A percentile compares a stretch with the other conserved stretches of the same genome.
phyloP scores from a whole-genome alignment of 2,113 vertebrate species.

The Tonatia bakeri region DNA sequence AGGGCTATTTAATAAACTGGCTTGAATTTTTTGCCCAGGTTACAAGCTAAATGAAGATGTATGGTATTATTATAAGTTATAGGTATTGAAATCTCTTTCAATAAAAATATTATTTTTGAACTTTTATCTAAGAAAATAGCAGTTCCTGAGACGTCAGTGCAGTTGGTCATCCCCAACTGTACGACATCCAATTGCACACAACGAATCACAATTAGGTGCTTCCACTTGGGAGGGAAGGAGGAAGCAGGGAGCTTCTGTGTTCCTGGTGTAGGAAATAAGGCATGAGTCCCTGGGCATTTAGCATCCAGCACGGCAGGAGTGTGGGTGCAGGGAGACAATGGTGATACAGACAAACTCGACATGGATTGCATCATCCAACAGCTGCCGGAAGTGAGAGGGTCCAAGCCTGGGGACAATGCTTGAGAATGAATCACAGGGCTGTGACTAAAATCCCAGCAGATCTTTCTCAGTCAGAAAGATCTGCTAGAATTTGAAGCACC shows the following conservation, averaged over 20 bases:
- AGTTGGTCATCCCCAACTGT: background rate
- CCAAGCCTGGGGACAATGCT: slow-evolving; percentile 96
- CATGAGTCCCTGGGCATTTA: no score
- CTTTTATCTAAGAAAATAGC: background rate
- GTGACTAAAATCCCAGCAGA: slow-evolving; percentile 95
- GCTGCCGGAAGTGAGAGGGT: slow-evolving; percentile 85
- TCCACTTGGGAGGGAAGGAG: background rate
- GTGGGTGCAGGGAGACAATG: background rate
- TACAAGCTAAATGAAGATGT: background rate
- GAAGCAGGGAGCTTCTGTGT: background rate
- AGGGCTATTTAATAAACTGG: background rate
- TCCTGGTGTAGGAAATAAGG: no score
- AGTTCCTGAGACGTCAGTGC: background rate
- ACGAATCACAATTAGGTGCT: background rate
- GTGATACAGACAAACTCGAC: background rate
- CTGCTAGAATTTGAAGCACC: slow-evolving; percentile 95
- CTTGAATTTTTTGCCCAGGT: background rate
- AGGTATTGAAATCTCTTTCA: background rate
- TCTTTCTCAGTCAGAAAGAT: slow-evolving; percentile 97
- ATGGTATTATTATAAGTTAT: background rate
- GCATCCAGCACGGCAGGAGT: background rate
- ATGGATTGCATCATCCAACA: background rate
- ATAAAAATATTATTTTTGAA: background rate
- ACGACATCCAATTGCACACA: background rate
- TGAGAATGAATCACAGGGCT: slow-evolving; percentile 96